phyloP scores from a whole-genome alignment of 2,797 vertebrate genomes.

The Sitta carolinensis region DNA sequence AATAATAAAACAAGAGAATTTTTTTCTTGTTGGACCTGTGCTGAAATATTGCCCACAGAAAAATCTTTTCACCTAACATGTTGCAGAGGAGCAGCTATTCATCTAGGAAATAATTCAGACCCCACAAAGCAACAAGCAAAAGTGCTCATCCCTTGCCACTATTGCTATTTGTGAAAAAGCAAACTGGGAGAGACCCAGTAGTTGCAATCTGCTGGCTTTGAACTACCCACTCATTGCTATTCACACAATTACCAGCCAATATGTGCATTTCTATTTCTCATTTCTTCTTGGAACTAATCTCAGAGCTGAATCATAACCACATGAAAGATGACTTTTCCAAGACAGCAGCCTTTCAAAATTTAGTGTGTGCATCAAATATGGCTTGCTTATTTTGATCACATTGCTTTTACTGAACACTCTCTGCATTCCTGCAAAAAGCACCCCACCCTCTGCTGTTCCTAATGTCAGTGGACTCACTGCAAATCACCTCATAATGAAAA shows the following conservation, averaged over 20 bases:
- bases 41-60: not conserved
- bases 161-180: not conserved
- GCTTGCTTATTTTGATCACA: constrained; percentile 11
- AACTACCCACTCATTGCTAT: constrained; percentile 35
- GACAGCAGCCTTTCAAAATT: constrained; percentile 29
- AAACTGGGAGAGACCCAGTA: not conserved
- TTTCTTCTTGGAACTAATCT: constrained; percentile 40
- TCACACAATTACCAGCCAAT: constrained; percentile 32
- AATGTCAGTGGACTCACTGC: not conserved
- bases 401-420: not conserved
- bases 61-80: not conserved
- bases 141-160: not conserved
- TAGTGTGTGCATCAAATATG: not conserved
- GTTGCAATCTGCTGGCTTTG: constrained; percentile 38
- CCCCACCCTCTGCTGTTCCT: not conserved
- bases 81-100: not conserved
- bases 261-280: constrained; percentile 34
- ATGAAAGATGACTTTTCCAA: constrained; percentile 49
- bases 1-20: not conserved
- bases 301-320: constrained; percentile 42
- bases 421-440: not conserved
- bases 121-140: not conserved
- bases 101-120: not conserved
- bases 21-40: not conserved
- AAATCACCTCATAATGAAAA: not conserved